Evolutionary conservation across 1,140 invertebrate genomes (phyloP), one percentile per base, ranked within the genome.

Genomic region (Drosophila aff.): DNA sequence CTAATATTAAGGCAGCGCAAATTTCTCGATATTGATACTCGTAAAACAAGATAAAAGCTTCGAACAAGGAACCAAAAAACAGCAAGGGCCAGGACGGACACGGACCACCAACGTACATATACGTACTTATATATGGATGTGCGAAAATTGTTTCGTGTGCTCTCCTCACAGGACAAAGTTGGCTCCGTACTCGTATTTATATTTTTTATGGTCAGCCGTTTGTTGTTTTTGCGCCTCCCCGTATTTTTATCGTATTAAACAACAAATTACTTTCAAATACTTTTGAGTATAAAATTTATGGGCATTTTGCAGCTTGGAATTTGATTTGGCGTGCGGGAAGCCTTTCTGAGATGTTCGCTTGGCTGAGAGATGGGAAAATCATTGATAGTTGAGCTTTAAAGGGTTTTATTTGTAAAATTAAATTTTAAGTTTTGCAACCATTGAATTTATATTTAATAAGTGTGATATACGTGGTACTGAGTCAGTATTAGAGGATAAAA

Each of bases 261-360:
- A 79, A 71, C 64, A 85, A 86, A 86, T 85, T 85, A 83, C 80
- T 89, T 83, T 77, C 57, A 73, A 89, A 86, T 86, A 83, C 84
- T 86, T 83, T 64, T 60, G 49, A 84, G 66, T 69, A 64, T 52
- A 59, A 59, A 68, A 89, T 86, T 86, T 86, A 83, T 87, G 66
- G 43, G 21, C 53, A 46, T 73, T 76, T 69, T 76, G 55, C 55
- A 67, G 53, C 68, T 72, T 61, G 41, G 38, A 55, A 65, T 82
- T 79, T 79, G 46, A 82, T 66, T 78, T 67, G 47, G 43, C 23
- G 15, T 16, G 21, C 16, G 31, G 15, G 3, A 26, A 67, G 11
- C 31, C 23, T 26, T 46, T 53, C 59, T 55, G 18, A 23, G 33
- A 36, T 36, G 59, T 8, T 31, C 26, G 15, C 15, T 38, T 4